Conservation (phyloP, 2,888 invertebrate genomes). For the Coelinius sp. region DNA sequence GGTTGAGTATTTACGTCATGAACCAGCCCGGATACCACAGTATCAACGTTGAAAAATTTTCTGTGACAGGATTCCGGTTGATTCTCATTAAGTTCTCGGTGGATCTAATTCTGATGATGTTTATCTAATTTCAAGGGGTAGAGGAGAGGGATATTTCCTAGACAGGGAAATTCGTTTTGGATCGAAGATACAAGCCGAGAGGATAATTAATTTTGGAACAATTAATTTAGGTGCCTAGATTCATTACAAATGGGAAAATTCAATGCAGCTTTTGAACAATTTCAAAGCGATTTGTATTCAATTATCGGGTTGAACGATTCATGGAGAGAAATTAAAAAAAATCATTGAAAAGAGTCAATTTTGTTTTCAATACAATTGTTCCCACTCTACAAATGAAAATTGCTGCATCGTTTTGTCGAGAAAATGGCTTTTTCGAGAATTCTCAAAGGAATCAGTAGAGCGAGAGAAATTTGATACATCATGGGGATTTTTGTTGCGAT, state of each 20-base stretch:
- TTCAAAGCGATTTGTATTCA: conserved; percentile 1
- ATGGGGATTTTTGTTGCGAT: conserved; percentile 7
- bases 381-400: not conserved
- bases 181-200: not conserved
- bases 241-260: not conserved
- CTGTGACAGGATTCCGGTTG: not conserved
- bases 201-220: not conserved
- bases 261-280: conserved; percentile 2
- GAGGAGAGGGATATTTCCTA: not conserved
- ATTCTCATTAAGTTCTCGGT: conserved; percentile 13
- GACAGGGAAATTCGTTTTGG: not conserved
- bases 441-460: not conserved
- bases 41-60: conserved; percentile 4
- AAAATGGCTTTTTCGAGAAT: not conserved
- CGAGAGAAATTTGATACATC: not conserved
- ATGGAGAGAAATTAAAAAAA: not conserved
- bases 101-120: conserved; percentile 2
- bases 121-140: not conserved
- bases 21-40: not conserved
- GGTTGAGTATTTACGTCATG: conserved; percentile 19
- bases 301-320: not conserved
- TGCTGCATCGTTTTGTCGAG: not conserved
- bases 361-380: not conserved
- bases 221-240: not conserved
- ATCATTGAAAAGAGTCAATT: not conserved